phyloP scores from a whole-genome alignment of 2,797 vertebrate species.

The Gobionotothen gibberifrons region DNA sequence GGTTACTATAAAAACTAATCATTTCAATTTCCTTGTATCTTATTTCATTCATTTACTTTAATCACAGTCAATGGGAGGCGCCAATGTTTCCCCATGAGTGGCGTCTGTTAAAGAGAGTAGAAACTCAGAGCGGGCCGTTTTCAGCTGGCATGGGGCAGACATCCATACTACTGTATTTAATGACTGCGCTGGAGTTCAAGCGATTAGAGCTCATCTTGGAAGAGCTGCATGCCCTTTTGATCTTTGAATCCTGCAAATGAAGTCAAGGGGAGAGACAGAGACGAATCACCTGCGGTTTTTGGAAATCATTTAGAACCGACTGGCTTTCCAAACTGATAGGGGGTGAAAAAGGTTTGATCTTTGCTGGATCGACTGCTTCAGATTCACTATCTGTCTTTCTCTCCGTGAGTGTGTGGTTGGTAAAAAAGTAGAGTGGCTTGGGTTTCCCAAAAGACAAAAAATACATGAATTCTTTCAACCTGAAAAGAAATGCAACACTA shows the following conservation, averaged over 20 bases:
- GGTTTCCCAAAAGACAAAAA: conserved; percentile 51
- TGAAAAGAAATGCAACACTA: conserved; percentile 36
- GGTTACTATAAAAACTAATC: conserved; percentile 82
- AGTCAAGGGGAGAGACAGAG: conserved; percentile 71
- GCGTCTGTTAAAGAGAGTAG: conserved; percentile 73
- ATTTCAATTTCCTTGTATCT: conserved; percentile 85
- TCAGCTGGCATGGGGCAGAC: conserved; percentile 68
- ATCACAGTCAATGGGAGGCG: conserved; percentile 80
- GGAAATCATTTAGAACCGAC: conserved; percentile 69
- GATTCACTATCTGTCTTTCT: conserved; percentile 45
- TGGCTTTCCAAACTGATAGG: conserved; percentile 72
- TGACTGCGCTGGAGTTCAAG: conserved; percentile 68
- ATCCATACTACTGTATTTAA: conserved; percentile 73
- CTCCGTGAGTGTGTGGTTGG: conserved; percentile 31
- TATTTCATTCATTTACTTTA: conserved; percentile 84
- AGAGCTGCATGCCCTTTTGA: conserved; percentile 70
- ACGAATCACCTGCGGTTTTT: conserved; percentile 77
- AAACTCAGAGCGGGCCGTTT: conserved; percentile 56
- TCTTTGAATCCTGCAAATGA: conserved; percentile 74
- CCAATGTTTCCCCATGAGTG: conserved; percentile 76
- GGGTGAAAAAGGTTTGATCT: conserved; percentile 79
- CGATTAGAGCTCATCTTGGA: conserved; percentile 77
- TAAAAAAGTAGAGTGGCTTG: conserved; percentile 25
- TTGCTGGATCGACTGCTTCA: conserved; percentile 39
- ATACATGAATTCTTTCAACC: conserved; percentile 40